Evolutionary conservation across 2,113 vertebrate genomes (phyloP).

Genomic region (Corythornis vintsioides): DNA sequence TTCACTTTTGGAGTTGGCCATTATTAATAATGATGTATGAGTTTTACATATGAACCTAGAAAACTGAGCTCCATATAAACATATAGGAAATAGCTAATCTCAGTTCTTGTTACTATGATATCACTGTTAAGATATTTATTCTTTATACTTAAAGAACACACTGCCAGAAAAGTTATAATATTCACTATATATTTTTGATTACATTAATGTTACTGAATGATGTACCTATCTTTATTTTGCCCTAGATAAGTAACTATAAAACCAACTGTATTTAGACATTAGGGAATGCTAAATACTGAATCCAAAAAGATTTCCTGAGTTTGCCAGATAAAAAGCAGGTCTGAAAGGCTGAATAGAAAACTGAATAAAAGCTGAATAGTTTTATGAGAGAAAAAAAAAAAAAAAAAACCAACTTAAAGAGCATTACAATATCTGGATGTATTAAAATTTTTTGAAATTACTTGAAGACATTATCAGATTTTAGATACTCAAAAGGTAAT

Average conservation of each 20-base stretch:
- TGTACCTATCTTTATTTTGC: neutral
- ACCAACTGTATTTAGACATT: neutral
- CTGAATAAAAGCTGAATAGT: neutral
- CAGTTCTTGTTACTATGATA: neutral
- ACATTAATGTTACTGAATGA: neutral
- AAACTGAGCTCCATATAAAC: neutral
- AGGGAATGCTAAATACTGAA: neutral
- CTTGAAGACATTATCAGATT: neutral
- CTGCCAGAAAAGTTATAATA: neutral
- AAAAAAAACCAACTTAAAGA: neutral
- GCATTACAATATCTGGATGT: neutral
- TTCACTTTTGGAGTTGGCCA: neutral
- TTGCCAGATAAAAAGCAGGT: neutral
- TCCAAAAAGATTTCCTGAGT: neutral
- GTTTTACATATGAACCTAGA: neutral
- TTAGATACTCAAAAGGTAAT: neutral
- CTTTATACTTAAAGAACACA: neutral
- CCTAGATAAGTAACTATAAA: neutral
- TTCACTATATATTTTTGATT: neutral
- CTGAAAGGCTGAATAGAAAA: no score
- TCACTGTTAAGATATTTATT: neutral
- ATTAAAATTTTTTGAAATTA: neutral
- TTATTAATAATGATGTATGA: neutral
- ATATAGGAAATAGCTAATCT: neutral
- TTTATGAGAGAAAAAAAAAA: neutral